Evolutionary conservation across 2,113 vertebrate genomes (phyloP).

Genomic region (Pyxicephalus adspersus): DNA sequence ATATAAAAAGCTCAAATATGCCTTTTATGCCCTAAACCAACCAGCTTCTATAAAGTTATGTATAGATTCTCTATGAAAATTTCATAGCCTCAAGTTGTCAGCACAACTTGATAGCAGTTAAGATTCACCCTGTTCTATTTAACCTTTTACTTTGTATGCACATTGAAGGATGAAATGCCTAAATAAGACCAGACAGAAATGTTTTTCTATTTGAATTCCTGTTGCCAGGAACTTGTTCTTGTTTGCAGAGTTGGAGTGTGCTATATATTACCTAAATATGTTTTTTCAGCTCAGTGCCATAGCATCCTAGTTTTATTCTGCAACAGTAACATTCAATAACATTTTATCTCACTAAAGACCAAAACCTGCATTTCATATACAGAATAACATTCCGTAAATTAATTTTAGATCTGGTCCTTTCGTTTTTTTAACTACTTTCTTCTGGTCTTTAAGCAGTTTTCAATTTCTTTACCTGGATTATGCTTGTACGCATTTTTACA

Average conservation of each 20-base stretch:
- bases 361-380: background rate
- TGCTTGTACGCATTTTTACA: conserved; percentile 39
- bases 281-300: background rate
- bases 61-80: too few species aligned
- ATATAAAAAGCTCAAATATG: too few species aligned
- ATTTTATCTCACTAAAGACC: background rate
- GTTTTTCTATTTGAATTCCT: background rate
- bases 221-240: too few species aligned
- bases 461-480: conserved; percentile 38
- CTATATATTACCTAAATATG: background rate
- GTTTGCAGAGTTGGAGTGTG: background rate
- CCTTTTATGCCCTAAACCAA: too few species aligned
- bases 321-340: background rate
- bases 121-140: too few species aligned
- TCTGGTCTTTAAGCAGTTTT: conserved; percentile 27
- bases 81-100: too few species aligned
- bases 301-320: background rate
- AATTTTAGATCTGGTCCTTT: background rate
- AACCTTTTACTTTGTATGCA: too few species aligned
- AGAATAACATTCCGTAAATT: background rate
- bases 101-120: too few species aligned
- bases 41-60: too few species aligned
- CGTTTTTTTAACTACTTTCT: conserved; percentile 12
- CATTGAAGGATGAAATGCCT: too few species aligned
- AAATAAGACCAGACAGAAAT: too few species aligned